Percentiles rank a stretch among this genome's conserved stretches.
These are phyloP conservation scores for Machimus rusticus DNA, from an alignment of 2,888 invertebrate genomes.

Conservation along the genomic window DNA sequence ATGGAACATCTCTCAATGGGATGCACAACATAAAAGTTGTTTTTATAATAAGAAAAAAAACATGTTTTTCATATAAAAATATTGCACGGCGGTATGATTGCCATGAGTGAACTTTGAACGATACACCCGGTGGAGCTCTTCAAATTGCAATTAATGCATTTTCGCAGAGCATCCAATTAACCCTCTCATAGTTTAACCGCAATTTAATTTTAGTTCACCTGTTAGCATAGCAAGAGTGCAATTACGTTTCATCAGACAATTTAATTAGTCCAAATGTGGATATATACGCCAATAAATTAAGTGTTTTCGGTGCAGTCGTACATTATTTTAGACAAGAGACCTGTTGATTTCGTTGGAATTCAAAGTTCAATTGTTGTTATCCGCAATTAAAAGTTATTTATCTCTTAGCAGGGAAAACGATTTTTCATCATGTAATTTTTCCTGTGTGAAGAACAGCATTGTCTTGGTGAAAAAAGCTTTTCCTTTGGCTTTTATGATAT, in stretches of 20 bases:
- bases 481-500: too few species aligned
- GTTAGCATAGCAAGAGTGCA: background rate
- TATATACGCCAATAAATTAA: background rate
- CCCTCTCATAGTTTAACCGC: background rate
- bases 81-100: background rate
- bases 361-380: background rate
- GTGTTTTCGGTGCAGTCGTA: background rate
- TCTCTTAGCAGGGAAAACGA: background rate
- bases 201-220: background rate
- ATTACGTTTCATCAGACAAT: background rate
- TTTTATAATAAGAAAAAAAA: background rate
- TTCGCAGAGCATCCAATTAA: background rate
- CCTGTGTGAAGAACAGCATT: background rate
- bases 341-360: background rate
- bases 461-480: too few species aligned
- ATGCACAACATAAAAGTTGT: background rate
- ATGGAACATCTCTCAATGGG: background rate
- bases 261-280: background rate
- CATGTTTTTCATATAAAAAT: background rate
- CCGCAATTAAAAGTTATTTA: background rate
- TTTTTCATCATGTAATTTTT: background rate
- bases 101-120: background rate
- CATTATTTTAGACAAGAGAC: background rate
- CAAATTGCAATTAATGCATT: background rate
- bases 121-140: background rate